Percentiles rank a stretch among this genome's conserved stretches.
phyloP scores from a whole-genome alignment of 2,113 vertebrate species.

The Baryphthengus martii region DNA sequence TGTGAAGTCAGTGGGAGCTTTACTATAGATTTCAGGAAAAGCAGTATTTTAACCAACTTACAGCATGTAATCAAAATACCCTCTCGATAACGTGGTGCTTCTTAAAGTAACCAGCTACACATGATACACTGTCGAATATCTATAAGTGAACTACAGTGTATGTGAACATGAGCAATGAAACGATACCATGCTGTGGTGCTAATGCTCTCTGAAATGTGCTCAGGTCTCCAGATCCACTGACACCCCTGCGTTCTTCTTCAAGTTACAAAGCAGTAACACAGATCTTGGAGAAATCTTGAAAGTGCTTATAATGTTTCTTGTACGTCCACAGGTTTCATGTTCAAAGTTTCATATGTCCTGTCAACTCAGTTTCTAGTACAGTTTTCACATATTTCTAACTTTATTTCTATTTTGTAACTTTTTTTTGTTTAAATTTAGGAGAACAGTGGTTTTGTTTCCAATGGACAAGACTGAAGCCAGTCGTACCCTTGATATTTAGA shows the following conservation, averaged over 20 bases:
- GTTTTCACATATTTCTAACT: neutral
- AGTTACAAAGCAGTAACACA: neutral
- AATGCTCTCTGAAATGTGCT: neutral
- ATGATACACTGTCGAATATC: neutral
- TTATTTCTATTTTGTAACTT: too few relatives aligned
- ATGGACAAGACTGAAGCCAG: too few relatives aligned
- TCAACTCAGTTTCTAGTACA: neutral
- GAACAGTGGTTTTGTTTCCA: too few relatives aligned
- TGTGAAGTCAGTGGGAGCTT: neutral
- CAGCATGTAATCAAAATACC: accelerated
- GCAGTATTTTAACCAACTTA: neutral
- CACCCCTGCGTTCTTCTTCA: neutral
- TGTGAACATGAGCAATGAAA: neutral
- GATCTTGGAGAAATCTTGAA: neutral
- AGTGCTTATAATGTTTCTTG: neutral
- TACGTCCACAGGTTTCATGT: neutral
- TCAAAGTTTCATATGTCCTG: neutral
- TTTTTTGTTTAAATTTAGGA: neutral
- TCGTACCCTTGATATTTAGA: too few relatives aligned
- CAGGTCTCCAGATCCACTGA: neutral
- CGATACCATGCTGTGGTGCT: too few relatives aligned
- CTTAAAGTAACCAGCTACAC: neutral
- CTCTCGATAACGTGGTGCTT: neutral
- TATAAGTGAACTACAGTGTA: neutral
- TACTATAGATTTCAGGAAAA: neutral